Evolutionary conservation across 2,797 vertebrate species (phyloP).

Genomic region (Acipenser ruthenus): DNA sequence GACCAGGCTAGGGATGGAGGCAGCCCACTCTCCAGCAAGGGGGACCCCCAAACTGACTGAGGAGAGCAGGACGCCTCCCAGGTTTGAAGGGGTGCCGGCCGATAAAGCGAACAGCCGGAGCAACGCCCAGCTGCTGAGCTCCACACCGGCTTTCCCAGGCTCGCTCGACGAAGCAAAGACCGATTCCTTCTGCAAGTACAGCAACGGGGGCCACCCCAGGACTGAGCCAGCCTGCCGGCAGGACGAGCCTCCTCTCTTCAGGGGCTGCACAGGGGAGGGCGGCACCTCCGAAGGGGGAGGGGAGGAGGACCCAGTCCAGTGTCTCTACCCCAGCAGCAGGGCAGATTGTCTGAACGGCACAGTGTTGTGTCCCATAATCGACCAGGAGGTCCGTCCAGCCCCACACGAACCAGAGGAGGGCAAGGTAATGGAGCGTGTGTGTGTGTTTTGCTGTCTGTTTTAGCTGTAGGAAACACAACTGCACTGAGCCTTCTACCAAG

Average conservation of each 20-base stretch:
- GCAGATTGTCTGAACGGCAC: conserved; percentile 44
- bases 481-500: not conserved
- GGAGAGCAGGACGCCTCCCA: conserved; percentile 42
- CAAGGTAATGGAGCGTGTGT: conserved; percentile 41
- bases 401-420: conserved; percentile 41
- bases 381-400: conserved; percentile 37
- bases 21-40: conserved; percentile 65
- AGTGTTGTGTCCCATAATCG: conserved; percentile 29
- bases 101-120: conserved; percentile 43
- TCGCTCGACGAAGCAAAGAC: conserved; percentile 69
- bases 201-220: conserved; percentile 42
- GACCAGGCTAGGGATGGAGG: conserved; percentile 59
- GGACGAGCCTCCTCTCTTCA: no score
- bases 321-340: conserved; percentile 34
- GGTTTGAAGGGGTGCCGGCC: conserved; percentile 38
- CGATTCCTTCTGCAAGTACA: conserved; percentile 38
- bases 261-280: conserved; percentile 32
- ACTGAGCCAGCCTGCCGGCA: conserved; percentile 24
- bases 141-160: conserved; percentile 31
- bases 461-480: not conserved
- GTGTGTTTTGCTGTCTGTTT: not conserved
- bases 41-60: conserved; percentile 64
- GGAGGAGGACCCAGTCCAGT: conserved; percentile 37
- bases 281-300: conserved; percentile 35
- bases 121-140: conserved; percentile 46